phyloP scores from a whole-genome alignment of 2,888 invertebrate species.

The Zygaena filipendulae region DNA sequence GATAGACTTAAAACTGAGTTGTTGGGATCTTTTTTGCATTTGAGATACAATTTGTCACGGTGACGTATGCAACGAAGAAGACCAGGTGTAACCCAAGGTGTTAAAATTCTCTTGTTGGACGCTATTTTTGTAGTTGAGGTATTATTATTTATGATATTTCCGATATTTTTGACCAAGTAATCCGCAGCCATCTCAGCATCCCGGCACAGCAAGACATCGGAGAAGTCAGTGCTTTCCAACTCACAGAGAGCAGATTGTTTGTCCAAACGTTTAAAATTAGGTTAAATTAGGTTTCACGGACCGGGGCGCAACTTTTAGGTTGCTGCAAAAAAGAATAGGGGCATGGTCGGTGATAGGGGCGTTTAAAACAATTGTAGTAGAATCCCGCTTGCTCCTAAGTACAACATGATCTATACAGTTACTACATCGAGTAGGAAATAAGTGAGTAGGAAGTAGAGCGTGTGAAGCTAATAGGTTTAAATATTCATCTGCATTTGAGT shows the following conservation, averaged over 20 bases:
- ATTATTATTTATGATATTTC: too few relatives aligned
- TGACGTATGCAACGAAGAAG: constrained; percentile 1
- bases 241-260: too few relatives aligned
- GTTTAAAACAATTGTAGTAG: constrained; percentile 6
- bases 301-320: background rate
- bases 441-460: constrained; percentile 9
- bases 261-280: background rate
- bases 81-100: constrained; percentile 3
- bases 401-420: constrained; percentile 12
- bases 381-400: constrained; percentile 2
- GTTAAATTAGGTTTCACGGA: background rate
- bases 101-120: background rate
- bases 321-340: constrained; percentile 3
- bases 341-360: constrained; percentile 9
- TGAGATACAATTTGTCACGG: background rate
- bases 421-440: constrained; percentile 2
- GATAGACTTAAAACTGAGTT: too few relatives aligned
- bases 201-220: background rate
- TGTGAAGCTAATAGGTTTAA: constrained; percentile 10
- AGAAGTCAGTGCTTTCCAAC: background rate
- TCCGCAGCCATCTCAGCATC: background rate
- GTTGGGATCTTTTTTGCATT: constrained; percentile 1
- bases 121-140: background rate
- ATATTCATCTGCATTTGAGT: constrained; percentile 7
- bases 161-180: too few relatives aligned